A percentile compares a stretch with the other conserved stretches of the same genome.
Evolutionary conservation across 2,888 invertebrate species (phyloP).

Genomic region (Cheilosia vulpina): DNA sequence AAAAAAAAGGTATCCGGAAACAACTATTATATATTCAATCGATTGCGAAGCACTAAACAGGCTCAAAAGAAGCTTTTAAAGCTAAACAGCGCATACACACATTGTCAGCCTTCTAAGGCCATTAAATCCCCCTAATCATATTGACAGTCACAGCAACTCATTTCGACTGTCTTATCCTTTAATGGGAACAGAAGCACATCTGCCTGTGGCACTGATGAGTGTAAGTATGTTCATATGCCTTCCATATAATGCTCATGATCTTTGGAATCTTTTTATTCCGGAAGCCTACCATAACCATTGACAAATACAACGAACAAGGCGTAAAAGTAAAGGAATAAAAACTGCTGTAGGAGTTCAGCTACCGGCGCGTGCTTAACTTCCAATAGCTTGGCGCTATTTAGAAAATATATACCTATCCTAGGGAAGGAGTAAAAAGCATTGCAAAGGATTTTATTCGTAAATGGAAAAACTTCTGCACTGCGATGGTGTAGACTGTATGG

Average conservation of each 20-base stretch:
- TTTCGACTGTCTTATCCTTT: conserved; percentile 47
- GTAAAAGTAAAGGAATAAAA: too few relatives aligned
- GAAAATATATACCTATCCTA: conserved; percentile 5
- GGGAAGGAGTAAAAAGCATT: conserved; percentile 1
- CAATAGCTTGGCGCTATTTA: conserved; percentile 7
- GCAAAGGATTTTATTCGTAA: conserved; percentile 37
- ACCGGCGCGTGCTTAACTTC: conserved; percentile 28
- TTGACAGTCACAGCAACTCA: conserved; percentile 63
- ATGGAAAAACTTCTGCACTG: conserved; percentile 53
- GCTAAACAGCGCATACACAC: neutral
- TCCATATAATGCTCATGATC: neutral
- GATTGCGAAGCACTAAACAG: conserved; percentile 42
- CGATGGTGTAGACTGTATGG: neutral
- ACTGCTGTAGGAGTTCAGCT: neutral
- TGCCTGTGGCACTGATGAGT: conserved; percentile 60
- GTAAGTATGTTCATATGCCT: conserved; percentile 1
- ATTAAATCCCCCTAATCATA: conserved; percentile 50
- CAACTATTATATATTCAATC: conserved; percentile 28
- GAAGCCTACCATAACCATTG: too few relatives aligned
- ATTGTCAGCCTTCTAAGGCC: conserved; percentile 27
- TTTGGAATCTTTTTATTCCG: neutral
- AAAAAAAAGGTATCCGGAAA: neutral
- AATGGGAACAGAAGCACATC: conserved; percentile 36
- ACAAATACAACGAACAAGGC: too few relatives aligned
- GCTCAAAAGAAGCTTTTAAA: conserved; percentile 12